Base-by-base conservation (phyloP, 1,140 invertebrate genomes). In the Pogonomyrmex barbatus region DNA sequence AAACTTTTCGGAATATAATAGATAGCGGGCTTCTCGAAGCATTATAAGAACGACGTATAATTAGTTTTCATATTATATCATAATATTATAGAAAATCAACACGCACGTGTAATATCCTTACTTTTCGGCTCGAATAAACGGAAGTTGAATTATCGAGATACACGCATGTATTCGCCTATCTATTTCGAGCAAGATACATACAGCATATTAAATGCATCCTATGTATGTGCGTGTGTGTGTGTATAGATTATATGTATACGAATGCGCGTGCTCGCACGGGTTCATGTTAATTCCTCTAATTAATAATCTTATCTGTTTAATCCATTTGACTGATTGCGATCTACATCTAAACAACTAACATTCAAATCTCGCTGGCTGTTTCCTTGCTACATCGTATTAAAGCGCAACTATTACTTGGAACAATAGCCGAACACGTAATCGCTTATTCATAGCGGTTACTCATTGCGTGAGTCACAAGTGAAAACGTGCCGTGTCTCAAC, bases 391-490 rank as follows among this genome's bases (percentile, higher is more conserved):
- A 30, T 76, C 9, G 33, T 75, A 56, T 73, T 2, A 67, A 60
- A 33, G 5, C 4, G 17, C 39, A 24, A 81, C 54, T 12, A 24
- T 68, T 68, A 36, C 65, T 10, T 12, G 65, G 14, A 33, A 56
- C 36, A 70, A 81, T 68, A 71, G 12, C 2, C 47, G 47, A 17
- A 81, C 65, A 56, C 65, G 63, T 71, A 71, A 70, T 42, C 24
- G 58, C 24, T 81, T 54, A 71, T 30, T 82, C 65, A 71, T 45
- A 71, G 33, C 24, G 12, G 9, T 24, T 67, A 67, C n/a, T 67
- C 63, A 24, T n/a, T 67, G 63, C 63, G 17, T 82, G 67, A 82
- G 50, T 82, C 78, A 71, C 24, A 5, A 71, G 14, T 39, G 24
- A 9, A 12, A 36, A 12, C 6, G 17, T 47, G 45, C 24, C 24